A percentile compares a stretch with the other conserved stretches of the same genome.
These are phyloP conservation scores for Sarcophilus harrisii DNA, from an alignment of 2,797 vertebrate species.

Conservation along the genomic window DNA sequence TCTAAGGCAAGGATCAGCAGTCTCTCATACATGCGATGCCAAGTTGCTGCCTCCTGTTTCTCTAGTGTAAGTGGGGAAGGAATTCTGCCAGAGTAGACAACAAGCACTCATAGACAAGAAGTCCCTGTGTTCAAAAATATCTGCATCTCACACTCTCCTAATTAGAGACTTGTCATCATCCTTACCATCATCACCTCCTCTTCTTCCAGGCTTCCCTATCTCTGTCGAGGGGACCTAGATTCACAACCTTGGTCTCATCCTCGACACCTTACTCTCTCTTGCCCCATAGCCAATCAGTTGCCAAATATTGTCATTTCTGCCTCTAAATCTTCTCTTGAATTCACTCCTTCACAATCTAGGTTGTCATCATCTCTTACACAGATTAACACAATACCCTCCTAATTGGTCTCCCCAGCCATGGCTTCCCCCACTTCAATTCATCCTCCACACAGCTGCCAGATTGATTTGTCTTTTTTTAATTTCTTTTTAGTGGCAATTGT, in stretches of 20 bases:
- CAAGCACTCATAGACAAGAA: constrained; percentile 37
- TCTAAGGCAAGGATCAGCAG: constrained; percentile 21
- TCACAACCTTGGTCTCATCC: not conserved
- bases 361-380: not conserved
- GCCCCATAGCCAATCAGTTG: not conserved
- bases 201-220: not conserved
- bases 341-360: not conserved
- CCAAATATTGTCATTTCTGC: not conserved
- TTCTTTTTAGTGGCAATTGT: not conserved
- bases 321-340: not conserved
- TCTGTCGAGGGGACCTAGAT: not conserved
- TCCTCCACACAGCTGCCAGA: not conserved
- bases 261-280: not conserved
- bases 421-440: not conserved
- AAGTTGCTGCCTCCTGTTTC: constrained; percentile 45
- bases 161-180: not conserved
- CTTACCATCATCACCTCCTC: not conserved
- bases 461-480: not conserved
- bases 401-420: not conserved
- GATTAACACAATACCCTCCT: not conserved
- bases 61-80: constrained; percentile 49
- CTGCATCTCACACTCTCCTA: not conserved
- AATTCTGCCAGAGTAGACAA: constrained; percentile 57
- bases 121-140: not conserved
- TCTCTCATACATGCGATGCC: constrained; percentile 29